phyloP scores from a whole-genome alignment of 1,140 invertebrate species.

The Oedothorax gibbosus region DNA sequence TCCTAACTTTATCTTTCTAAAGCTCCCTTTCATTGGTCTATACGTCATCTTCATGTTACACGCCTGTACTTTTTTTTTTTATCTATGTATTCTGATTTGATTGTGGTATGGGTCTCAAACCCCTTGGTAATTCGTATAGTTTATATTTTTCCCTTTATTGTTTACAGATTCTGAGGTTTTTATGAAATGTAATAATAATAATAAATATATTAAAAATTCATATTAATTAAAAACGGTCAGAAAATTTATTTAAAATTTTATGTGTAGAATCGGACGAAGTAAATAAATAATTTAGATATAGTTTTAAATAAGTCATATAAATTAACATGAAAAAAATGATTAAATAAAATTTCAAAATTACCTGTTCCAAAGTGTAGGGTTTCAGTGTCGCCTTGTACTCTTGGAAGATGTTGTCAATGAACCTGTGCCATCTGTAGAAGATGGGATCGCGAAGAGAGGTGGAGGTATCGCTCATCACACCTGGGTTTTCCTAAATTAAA shows the following conservation, averaged over 20 bases:
- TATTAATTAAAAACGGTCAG: neutral
- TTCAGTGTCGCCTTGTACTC: slow-evolving; percentile 53
- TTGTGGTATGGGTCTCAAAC: no score
- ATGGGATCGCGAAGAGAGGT: slow-evolving; percentile 57
- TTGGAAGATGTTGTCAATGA: slow-evolving; percentile 59
- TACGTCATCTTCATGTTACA: no score
- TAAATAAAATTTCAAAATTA: neutral
- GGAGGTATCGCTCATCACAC: slow-evolving; percentile 59
- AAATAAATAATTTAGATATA: neutral
- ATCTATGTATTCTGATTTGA: no score
- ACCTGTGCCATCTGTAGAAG: slow-evolving; percentile 60
- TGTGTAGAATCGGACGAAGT: neutral
- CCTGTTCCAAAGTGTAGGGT: slow-evolving; percentile 38
- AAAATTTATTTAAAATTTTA: neutral
- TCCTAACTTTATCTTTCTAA: no score
- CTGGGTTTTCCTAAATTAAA: slow-evolving; percentile 60
- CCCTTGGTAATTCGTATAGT: no score
- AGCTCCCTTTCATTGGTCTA: no score
- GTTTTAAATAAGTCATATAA: neutral
- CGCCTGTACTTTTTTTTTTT: no score
- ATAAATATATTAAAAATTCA: neutral
- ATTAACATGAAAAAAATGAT: neutral
- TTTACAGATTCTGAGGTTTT: no score
- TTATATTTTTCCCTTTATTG: no score
- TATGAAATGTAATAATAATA: no score